Evolutionary conservation across 2,888 invertebrate species (phyloP), one percentile per base, ranked within the genome.

Genomic region (Scaptomyza polygonia): DNA sequence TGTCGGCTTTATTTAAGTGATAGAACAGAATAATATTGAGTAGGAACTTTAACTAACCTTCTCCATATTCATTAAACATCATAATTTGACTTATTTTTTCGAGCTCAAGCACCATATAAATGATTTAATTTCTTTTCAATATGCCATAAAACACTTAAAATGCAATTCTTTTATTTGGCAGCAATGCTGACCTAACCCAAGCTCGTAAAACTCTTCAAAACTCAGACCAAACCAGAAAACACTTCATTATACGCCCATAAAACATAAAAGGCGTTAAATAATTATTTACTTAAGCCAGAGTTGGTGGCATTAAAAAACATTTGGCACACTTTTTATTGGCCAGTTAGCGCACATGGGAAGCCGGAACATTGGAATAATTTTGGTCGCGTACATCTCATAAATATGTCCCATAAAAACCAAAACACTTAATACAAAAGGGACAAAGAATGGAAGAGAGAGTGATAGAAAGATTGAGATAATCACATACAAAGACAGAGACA

Each of bases 261-360:
- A 74, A 77, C 52, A 72, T 67, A 71, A 84, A 79, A 77, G 70
- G 77, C 79, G 77, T 74, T 82, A 75, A 81, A 72, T 81, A 81
- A 79, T 83, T 81, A 79, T 81, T 77, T 76, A 77, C 75, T 76
- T 39, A 77, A 69, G 68, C 71, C 79, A 72, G 73, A 72, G 73
- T 77, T 81, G 71, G 59, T 57, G 49, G 52, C 67, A 52, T 65
- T 45, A 47, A 34, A 47, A 34, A 59, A n/a, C 56, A 72, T 77
- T 86, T 86, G 79, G 77, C 81, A 76, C 71, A 78, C 67, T 72
- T 78, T 74, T 77, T 65, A 71, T 74, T 68, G 62, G 32, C 47
- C 65, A 55, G 32, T 77, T 74, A 71, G 65, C 70, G 67, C 59
- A 67, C 59, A 67, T 70, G 72, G 14, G 8, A 8, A 14, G 36